Evolutionary conservation across 2,888 invertebrate species (phyloP).

Genomic region (Dermolepida albohirtum): DNA sequence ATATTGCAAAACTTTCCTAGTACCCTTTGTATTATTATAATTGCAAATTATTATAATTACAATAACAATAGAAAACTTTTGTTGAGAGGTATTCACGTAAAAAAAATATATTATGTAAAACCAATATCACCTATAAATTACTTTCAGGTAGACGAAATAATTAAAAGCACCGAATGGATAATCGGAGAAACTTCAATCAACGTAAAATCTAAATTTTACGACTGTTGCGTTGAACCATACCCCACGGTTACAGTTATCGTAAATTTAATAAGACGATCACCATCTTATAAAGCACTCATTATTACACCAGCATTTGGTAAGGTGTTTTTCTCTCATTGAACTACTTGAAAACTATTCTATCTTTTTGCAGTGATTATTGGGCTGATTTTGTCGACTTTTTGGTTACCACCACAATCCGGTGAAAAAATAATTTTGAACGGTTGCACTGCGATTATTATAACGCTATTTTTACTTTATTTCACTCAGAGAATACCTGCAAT

Average conservation of each 20-base stretch:
- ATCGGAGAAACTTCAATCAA: constrained; percentile 63
- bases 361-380: constrained; percentile 69
- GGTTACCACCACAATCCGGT: constrained; percentile 75
- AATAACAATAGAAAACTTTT: too few species aligned
- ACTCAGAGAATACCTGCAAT: constrained; percentile 70
- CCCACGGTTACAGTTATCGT: constrained; percentile 68
- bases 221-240: constrained; percentile 71
- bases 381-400: constrained; percentile 72
- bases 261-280: constrained; percentile 68
- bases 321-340: constrained; percentile 40
- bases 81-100: too few species aligned
- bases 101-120: too few species aligned
- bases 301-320: constrained; percentile 73
- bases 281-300: constrained; percentile 72
- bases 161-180: constrained; percentile 67
- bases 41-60: too few species aligned
- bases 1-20: too few species aligned
- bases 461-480: constrained; percentile 74
- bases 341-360: background rate
- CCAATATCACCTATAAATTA: background rate
- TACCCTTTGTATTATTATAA: too few species aligned
- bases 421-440: constrained; percentile 75
- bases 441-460: constrained; percentile 70
- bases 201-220: constrained; percentile 64
- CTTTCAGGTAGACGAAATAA: constrained; percentile 55